A percentile compares a stretch with the other conserved stretches of the same genome.
Evolutionary conservation across 2,888 invertebrate genomes (phyloP).

Genomic region (Apocheima hispidaria): DNA sequence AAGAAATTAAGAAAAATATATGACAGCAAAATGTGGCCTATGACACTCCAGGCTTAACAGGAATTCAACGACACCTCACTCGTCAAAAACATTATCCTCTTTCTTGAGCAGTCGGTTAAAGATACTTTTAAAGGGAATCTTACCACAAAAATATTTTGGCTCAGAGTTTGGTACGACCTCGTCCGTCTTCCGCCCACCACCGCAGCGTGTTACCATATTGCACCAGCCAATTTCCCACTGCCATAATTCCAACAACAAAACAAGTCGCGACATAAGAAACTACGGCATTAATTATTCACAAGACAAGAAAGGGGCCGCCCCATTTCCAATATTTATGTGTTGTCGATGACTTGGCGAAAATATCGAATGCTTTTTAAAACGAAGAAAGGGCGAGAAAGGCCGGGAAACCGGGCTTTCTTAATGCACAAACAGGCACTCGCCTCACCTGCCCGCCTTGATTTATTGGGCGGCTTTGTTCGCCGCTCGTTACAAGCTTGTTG

Average conservation of each 20-base stretch:
- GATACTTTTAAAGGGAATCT: too few relatives aligned
- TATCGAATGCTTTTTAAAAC: conserved; percentile 86
- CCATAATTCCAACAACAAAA: conserved; percentile 79
- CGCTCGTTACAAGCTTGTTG: conserved; percentile 84
- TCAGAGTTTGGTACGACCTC: conserved; percentile 48
- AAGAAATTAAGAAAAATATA: too few relatives aligned
- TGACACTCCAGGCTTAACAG: too few relatives aligned
- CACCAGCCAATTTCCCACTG: conserved; percentile 62
- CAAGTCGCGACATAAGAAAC: conserved; percentile 79
- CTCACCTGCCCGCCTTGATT: conserved; percentile 83
- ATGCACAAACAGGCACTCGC: conserved; percentile 84
- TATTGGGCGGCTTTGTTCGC: conserved; percentile 83
- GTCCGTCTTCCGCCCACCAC: conserved; percentile 17
- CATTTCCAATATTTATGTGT: conserved; percentile 87
- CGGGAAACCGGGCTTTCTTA: conserved; percentile 82
- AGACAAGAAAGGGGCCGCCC: conserved; percentile 85
- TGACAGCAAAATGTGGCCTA: too few relatives aligned
- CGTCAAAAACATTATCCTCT: too few relatives aligned
- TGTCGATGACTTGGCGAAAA: conserved; percentile 85
- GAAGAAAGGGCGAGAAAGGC: conserved; percentile 85
- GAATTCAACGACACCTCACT: too few relatives aligned
- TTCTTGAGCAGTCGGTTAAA: too few relatives aligned
- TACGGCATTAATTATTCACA: conserved; percentile 83
- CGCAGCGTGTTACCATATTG: conserved; percentile 51
- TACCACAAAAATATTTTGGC: conserved; percentile 32